phyloP scores from a whole-genome alignment of 2,888 invertebrate genomes.

The Erebia palarica region DNA sequence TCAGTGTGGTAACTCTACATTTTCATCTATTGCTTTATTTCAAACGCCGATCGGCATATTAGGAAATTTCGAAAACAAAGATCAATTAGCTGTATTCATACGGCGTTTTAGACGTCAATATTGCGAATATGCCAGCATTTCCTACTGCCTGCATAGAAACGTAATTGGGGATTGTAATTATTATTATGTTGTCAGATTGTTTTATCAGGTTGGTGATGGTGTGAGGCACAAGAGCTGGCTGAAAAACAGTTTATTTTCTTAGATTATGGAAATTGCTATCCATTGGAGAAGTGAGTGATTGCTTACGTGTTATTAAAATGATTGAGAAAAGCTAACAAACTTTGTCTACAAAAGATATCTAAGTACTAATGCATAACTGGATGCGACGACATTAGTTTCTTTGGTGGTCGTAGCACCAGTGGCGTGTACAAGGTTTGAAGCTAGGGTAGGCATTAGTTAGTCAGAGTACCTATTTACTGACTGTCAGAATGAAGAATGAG shows the following conservation, averaged over 20 bases:
- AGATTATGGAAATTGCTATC: too few relatives aligned
- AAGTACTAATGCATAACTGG: too few relatives aligned
- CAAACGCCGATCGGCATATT: slow-evolving; percentile 29
- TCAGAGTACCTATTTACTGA: too few relatives aligned
- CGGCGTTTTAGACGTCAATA: slow-evolving; percentile 34
- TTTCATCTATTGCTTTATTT: slow-evolving; percentile 9
- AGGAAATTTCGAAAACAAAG: slow-evolving; percentile 30
- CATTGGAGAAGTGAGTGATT: neutral
- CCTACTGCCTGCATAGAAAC: slow-evolving; percentile 31
- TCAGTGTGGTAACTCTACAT: slow-evolving; percentile 12
- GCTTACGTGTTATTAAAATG: too few relatives aligned
- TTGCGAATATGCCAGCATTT: slow-evolving; percentile 35
- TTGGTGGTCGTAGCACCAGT: too few relatives aligned
- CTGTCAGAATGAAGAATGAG: too few relatives aligned
- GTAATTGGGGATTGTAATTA: slow-evolving; percentile 37
- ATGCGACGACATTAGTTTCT: too few relatives aligned
- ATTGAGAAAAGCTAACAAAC: too few relatives aligned
- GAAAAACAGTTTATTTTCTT: neutral
- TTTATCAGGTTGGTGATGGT: slow-evolving; percentile 31
- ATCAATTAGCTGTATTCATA: slow-evolving; percentile 37
- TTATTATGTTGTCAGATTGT: slow-evolving; percentile 41
- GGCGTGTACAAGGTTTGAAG: too few relatives aligned
- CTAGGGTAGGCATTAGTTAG: too few relatives aligned
- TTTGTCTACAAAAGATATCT: too few relatives aligned
- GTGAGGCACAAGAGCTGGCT: slow-evolving; percentile 27